phyloP scores from a whole-genome alignment of 2,888 invertebrate genomes.

The Abrostola triplasia region DNA sequence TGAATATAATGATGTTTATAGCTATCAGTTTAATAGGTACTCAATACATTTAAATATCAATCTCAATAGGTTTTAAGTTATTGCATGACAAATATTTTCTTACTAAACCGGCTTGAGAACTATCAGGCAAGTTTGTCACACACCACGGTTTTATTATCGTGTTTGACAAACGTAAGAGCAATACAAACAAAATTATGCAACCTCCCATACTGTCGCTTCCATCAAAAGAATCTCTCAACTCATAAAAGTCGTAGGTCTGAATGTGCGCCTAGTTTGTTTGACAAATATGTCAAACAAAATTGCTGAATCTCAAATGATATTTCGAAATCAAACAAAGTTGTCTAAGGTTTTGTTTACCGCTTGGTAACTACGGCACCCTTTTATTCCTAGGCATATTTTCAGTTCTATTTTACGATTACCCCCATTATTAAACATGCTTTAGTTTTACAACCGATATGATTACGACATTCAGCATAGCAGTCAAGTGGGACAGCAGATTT shows the following conservation, averaged over 20 bases:
- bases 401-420: constrained; percentile 42
- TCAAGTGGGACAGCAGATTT: constrained; percentile 46
- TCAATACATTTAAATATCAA: too few species aligned
- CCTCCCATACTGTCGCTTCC: neutral
- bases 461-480: constrained; percentile 40
- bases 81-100: neutral
- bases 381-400: constrained; percentile 18
- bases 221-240: neutral
- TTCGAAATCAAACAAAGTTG: neutral
- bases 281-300: neutral
- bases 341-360: constrained; percentile 11
- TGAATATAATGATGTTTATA: too few species aligned
- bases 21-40: too few species aligned
- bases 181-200: neutral
- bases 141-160: neutral
- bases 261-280: neutral
- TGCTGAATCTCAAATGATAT: neutral
- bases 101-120: neutral
- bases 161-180: neutral
- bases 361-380: constrained; percentile 22
- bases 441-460: constrained; percentile 32
- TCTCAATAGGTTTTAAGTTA: too few species aligned
- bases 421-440: constrained; percentile 35
- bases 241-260: neutral
- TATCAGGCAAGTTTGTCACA: neutral